A percentile compares a stretch with the other conserved stretches of the same genome.
Evolutionary conservation across 2,113 vertebrate genomes (phyloP).

Genomic region (Carassius carassius): DNA sequence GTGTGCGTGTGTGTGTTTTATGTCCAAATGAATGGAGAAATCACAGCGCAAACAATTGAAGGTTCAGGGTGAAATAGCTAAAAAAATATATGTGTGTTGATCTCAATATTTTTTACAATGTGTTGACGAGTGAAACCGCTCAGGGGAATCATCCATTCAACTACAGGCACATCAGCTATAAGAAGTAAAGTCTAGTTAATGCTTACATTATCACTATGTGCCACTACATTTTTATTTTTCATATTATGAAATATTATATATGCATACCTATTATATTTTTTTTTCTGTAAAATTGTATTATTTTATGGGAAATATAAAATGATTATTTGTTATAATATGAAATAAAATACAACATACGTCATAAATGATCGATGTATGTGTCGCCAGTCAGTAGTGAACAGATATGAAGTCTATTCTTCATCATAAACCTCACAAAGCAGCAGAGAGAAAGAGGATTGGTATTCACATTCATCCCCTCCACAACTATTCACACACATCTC

Average conservation of each 20-base stretch:
- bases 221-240: too few relatives aligned
- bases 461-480: not conserved
- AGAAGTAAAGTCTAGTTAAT: not conserved
- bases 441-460: not conserved
- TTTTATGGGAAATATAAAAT: not conserved
- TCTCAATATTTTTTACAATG: not conserved
- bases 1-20: not conserved
- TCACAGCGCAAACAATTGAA: slow-evolving; percentile 1
- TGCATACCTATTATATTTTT: not conserved
- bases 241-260: not conserved
- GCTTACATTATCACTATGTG: too few relatives aligned
- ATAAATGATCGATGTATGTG: not conserved
- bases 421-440: not conserved
- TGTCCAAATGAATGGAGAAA: slow-evolving; percentile 7
- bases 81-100: not conserved
- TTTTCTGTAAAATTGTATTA: not conserved
- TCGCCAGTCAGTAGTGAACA: not conserved
- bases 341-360: not conserved
- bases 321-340: not conserved
- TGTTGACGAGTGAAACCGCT: not conserved
- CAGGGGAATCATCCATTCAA: not conserved
- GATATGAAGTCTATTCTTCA: not conserved
- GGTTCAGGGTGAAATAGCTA: not conserved
- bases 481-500: not conserved
- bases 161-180: not conserved